phyloP scores from a whole-genome alignment of 2,888 invertebrate species.

The Sabatieria punctata region DNA sequence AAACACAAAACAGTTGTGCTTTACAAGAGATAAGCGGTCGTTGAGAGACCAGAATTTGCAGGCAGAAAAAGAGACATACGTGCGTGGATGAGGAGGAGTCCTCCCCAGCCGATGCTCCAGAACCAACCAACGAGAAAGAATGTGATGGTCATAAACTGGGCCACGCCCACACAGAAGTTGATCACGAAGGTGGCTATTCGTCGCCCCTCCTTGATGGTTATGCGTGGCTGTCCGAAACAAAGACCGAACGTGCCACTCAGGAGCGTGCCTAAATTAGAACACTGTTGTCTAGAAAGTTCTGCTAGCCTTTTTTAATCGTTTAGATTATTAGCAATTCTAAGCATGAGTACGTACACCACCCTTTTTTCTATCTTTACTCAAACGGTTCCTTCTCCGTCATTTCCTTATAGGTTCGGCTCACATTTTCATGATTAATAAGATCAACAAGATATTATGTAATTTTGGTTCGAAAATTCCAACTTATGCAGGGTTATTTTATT shows the following conservation, averaged over 20 bases:
- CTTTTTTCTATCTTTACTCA: no score
- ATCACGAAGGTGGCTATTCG: slow-evolving; percentile 64
- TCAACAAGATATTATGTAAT: no score
- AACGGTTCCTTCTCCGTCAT: no score
- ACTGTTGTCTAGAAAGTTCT: no score
- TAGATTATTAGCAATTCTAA: no score
- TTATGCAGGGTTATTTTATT: no score
- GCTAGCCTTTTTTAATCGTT: no score
- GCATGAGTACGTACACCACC: no score
- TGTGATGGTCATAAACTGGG: slow-evolving; percentile 77
- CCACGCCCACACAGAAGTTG: slow-evolving; percentile 63
- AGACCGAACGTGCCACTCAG: slow-evolving; percentile 71
- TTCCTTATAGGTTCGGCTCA: no score
- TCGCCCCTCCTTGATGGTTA: slow-evolving; percentile 59
- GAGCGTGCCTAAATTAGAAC: slow-evolving; percentile 82
- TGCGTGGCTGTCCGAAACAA: slow-evolving; percentile 71
- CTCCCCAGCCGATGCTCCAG: slow-evolving; percentile 96
- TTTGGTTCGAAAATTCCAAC: no score
- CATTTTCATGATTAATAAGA: no score
- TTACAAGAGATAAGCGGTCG: background rate
- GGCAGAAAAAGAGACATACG: slow-evolving; percentile 45
- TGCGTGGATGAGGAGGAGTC: slow-evolving; percentile 70
- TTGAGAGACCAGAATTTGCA: background rate
- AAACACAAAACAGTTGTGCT: background rate
- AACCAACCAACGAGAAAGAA: slow-evolving; percentile 76